Base-by-base conservation (phyloP, 1,140 invertebrate species). In the Plodia interpunctella region DNA sequence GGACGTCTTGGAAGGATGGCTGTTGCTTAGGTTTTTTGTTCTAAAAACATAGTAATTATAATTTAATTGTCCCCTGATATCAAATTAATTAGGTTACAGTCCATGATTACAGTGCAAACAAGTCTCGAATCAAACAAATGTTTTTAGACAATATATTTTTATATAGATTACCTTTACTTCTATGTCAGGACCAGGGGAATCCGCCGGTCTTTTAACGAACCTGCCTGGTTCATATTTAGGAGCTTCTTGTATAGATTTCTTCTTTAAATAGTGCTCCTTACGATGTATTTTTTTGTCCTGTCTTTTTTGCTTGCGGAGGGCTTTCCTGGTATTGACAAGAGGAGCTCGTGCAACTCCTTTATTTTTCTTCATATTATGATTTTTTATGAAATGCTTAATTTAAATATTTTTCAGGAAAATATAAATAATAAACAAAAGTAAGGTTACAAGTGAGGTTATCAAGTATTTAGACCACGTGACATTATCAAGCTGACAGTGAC, bases 221-320 rank as follows among this genome's bases (percentile, higher is more conserved):
- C 56, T 74, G 44, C 85, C 85, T 9, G 76, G 61, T 28, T 55
- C 63, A 58, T 64, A 62, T 11, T 63, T 63, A 28, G 52, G 21
- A 20, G 74, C 51, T 17, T 57, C 55, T 32, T 59, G 32, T 2
- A 62, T 58, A 60, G 50, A 73, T 67, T 80, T 86, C 67, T 87
- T 83, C 57, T 85, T 88, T 5, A 74, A 61, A 68, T 84, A 87
- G 50, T 87, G 83, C 54, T 87, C 81, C 57, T 78, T 70, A 5
- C 80, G 74, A 28, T 87, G 72, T 55, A 75, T 53, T 53, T 88
- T 88, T 56, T 88, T 88, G 38, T 78, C 68, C 20, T 76, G 76
- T 28, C 86, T 70, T 55, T 88, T 84, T 59, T 87, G 74, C 63
- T 87, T 87, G 9, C 86, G 76, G 20, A 80, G 20, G 17, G 66